These are phyloP conservation scores for Quadroppia sp. DNA, from an alignment of 2,888 invertebrate species.

Conservation along the genomic window DNA sequence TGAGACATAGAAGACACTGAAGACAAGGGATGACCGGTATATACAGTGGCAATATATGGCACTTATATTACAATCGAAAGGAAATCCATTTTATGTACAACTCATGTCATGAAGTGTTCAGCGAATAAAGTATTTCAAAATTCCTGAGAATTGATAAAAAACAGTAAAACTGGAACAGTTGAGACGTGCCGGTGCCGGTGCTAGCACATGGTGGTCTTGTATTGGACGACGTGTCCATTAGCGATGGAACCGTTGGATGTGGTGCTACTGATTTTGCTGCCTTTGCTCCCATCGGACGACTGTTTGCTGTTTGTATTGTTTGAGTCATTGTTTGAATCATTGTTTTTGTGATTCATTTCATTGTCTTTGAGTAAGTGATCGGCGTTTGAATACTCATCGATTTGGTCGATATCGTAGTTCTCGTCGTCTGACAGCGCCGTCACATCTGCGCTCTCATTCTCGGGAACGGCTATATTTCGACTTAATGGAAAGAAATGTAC, in stretches of 20 bases:
- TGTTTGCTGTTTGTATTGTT: constrained; percentile 43
- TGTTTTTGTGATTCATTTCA: not conserved
- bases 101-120: constrained; percentile 5
- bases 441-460: not conserved
- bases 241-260: constrained; percentile 47
- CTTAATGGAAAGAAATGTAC: constrained; percentile 39
- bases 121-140: constrained; percentile 20
- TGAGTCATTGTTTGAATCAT: not conserved
- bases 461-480: not conserved
- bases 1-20: no score
- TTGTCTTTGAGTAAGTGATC: constrained; percentile 16
- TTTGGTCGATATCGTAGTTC: constrained; percentile 28
- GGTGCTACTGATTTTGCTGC: constrained; percentile 46
- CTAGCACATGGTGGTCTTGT: constrained; percentile 45
- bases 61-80: constrained; percentile 16
- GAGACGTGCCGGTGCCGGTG: not conserved
- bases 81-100: constrained; percentile 13
- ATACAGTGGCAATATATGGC: constrained; percentile 11
- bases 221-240: constrained; percentile 45
- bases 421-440: not conserved
- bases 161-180: not conserved
- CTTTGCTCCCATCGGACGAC: constrained; percentile 47
- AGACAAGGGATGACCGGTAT: not conserved
- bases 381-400: constrained; percentile 23
- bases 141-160: constrained; percentile 31